Evolutionary conservation across 1,140 invertebrate species (phyloP).

Genomic region (Zaprionus inermis): DNA sequence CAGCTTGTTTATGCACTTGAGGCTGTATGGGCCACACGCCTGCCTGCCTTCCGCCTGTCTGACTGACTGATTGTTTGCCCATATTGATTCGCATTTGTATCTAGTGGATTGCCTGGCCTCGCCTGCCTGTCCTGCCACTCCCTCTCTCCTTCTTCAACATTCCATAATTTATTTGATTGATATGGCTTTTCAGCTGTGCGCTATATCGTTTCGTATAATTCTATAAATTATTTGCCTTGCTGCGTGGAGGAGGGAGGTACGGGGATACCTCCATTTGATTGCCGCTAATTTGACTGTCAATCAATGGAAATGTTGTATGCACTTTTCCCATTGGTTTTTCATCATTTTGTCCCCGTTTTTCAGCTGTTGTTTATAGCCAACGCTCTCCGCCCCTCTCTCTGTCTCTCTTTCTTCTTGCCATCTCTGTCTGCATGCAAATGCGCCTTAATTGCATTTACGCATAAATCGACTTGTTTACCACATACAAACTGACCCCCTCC

Average conservation of each 20-base stretch:
- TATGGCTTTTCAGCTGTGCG: constrained; percentile 63
- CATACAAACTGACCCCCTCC: neutral
- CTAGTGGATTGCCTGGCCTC: constrained; percentile 40
- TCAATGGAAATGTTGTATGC: constrained; percentile 56
- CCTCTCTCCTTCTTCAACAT: constrained; percentile 1
- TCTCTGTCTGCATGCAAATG: constrained; percentile 38
- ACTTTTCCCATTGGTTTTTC: constrained; percentile 34
- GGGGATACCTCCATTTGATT: constrained; percentile 59
- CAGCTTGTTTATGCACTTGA: constrained; percentile 74
- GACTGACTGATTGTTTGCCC: constrained; percentile 61
- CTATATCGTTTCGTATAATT: constrained; percentile 43
- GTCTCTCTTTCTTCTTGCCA: constrained; percentile 19
- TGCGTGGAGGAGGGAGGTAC: neutral
- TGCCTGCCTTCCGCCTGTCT: constrained; percentile 27
- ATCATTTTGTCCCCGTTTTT: constrained; percentile 40
- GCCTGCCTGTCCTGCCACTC: no score
- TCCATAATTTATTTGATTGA: constrained; percentile 78
- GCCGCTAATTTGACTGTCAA: constrained; percentile 81
- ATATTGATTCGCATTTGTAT: constrained; percentile 65
- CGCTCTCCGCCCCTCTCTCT: constrained; percentile 9
- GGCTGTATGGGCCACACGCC: constrained; percentile 41
- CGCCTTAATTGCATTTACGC: constrained; percentile 24
- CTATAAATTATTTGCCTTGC: constrained; percentile 72
- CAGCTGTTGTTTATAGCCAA: constrained; percentile 47
- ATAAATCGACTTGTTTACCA: constrained; percentile 30